Evolutionary conservation across 2,888 invertebrate species (phyloP).

Genomic region (Lapara coniferarum): DNA sequence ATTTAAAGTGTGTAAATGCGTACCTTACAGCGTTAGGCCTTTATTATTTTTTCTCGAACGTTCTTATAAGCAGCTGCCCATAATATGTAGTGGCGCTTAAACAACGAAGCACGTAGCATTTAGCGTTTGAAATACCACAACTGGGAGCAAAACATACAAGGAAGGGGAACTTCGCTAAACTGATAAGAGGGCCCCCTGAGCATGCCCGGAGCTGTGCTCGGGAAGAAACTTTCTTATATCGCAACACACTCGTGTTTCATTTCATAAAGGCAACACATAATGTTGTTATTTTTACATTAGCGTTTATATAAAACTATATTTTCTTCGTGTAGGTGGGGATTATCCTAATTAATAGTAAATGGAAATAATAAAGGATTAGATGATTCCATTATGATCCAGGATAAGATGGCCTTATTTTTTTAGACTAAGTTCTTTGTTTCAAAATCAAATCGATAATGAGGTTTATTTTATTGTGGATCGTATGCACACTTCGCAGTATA

Average conservation of each 20-base stretch:
- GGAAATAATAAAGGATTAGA: no score
- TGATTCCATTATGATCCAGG: no score
- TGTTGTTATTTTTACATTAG: slow-evolving; percentile 16
- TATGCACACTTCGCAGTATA: no score
- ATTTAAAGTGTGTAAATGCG: no score
- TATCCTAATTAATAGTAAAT: no score
- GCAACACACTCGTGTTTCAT: slow-evolving; percentile 44
- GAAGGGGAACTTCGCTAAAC: slow-evolving; percentile 72
- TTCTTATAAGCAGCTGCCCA: no score
- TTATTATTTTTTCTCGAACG: no score
- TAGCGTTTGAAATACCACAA: slow-evolving; percentile 58
- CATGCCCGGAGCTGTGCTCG: slow-evolving; percentile 66
- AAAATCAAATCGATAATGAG: no score
- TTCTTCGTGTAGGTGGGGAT: not conserved
- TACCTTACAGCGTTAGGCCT: no score
- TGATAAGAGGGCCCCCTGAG: slow-evolving; percentile 69
- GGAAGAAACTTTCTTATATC: slow-evolving; percentile 70
- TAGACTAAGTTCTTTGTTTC: no score
- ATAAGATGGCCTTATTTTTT: no score
- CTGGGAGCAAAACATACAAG: slow-evolving; percentile 59
- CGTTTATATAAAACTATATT: not conserved
- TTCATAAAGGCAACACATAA: slow-evolving; percentile 10
- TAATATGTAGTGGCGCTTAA: slow-evolving; percentile 32
- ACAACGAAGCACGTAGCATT: slow-evolving; percentile 47
- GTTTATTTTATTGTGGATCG: no score